Conservation (phyloP, 2,113 vertebrate species). For the Cairina moschata region DNA sequence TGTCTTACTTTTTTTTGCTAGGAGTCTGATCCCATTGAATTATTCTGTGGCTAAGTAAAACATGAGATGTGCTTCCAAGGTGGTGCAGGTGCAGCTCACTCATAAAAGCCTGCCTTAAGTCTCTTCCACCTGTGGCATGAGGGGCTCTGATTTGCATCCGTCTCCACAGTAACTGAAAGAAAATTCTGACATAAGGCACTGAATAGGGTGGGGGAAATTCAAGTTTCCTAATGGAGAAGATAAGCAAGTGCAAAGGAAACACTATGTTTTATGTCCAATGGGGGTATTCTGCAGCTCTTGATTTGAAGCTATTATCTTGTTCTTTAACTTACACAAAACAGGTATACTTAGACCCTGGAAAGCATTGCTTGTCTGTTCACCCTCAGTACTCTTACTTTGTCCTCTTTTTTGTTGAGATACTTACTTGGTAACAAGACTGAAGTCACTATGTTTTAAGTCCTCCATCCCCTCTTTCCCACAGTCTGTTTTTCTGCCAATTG, state of each 20-base stretch:
- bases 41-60: background rate
- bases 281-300: background rate
- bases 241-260: background rate
- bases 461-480: background rate
- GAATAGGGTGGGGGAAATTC: background rate
- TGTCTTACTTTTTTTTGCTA: background rate
- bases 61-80: background rate
- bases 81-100: background rate
- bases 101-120: background rate
- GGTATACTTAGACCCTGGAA: background rate
- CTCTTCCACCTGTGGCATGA: background rate
- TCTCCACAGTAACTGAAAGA: background rate
- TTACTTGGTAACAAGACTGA: background rate
- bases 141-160: background rate
- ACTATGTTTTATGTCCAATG: background rate
- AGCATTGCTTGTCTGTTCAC: background rate
- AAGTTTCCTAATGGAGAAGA: background rate
- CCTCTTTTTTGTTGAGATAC: background rate
- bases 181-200: background rate
- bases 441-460: background rate
- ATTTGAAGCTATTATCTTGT: background rate
- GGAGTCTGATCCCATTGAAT: background rate
- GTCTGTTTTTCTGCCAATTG: background rate
- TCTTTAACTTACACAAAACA: background rate
- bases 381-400: background rate